Evolutionary conservation across 2,888 invertebrate species (phyloP).

Genomic region (Anthophora plumipes): DNA sequence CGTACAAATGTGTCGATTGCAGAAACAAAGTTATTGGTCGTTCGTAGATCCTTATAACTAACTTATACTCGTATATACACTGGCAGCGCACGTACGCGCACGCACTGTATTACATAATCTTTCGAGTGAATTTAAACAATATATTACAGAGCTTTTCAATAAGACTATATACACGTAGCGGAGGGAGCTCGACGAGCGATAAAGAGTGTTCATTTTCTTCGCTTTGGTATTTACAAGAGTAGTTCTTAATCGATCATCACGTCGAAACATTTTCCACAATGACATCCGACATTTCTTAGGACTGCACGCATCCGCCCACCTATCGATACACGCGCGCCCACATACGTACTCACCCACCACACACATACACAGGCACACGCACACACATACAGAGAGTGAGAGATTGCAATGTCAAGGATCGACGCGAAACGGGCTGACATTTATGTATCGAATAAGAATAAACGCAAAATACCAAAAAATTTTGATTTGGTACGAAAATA

Average conservation of each 20-base stretch:
- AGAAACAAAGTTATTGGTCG: slow-evolving; percentile 45
- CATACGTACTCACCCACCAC: neutral
- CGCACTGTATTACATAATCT: slow-evolving; percentile 22
- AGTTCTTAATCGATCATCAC: neutral
- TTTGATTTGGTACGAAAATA: slow-evolving; percentile 12
- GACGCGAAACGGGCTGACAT: neutral
- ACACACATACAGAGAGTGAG: neutral
- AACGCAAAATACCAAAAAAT: slow-evolving; percentile 17
- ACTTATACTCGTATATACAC: slow-evolving; percentile 29
- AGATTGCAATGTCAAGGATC: neutral
- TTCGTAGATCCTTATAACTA: slow-evolving; percentile 42
- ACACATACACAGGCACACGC: neutral
- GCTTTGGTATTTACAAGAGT: slow-evolving; percentile 65
- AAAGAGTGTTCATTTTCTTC: slow-evolving; percentile 17
- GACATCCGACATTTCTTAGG: neutral
- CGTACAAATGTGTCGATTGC: slow-evolving; percentile 14
- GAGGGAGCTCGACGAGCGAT: slow-evolving; percentile 2
- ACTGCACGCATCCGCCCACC: neutral
- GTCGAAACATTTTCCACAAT: neutral
- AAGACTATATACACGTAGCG: slow-evolving; percentile 59
- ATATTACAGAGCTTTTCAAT: slow-evolving; percentile 62
- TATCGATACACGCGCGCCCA: neutral
- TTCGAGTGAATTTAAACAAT: slow-evolving; percentile 62
- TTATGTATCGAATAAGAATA: slow-evolving; percentile 5
- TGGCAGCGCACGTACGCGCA: slow-evolving; percentile 9